Evolutionary conservation across 64 coral and sea anemone genomes (phyloP).

Genomic region (Astreopora myriophthalma): DNA sequence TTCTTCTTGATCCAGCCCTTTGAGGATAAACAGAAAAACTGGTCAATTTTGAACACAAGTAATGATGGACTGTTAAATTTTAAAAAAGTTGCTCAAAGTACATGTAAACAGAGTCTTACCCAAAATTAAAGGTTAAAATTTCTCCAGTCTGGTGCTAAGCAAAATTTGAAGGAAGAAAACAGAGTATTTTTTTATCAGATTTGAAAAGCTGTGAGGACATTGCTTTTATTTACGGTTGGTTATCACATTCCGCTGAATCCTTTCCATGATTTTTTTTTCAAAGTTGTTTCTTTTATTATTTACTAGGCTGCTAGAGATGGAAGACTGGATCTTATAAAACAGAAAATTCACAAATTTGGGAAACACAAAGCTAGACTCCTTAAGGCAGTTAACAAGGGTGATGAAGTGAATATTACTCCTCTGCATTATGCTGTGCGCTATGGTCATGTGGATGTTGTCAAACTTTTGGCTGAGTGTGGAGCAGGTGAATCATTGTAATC

Average conservation of each 20-base stretch:
- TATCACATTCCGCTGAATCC: not conserved
- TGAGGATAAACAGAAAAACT: no score
- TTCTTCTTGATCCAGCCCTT: no score
- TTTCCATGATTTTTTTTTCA: not conserved
- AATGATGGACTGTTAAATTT: no score
- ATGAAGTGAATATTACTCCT: conserved; percentile 78
- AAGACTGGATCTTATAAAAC: conserved; percentile 77
- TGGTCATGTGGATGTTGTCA: conserved; percentile 87
- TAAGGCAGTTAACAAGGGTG: conserved; percentile 68
- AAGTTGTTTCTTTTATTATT: not conserved
- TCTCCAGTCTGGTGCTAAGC: no score
- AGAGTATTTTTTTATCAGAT: no score
- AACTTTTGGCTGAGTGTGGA: conserved; percentile 72
- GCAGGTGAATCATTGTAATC: conserved; percentile 62
- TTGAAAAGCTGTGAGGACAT: no score
- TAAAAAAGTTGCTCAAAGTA: no score
- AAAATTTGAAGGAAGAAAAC: no score
- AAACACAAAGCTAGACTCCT: not conserved
- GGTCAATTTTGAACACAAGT: no score
- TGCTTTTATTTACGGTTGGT: no score
- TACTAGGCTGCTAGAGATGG: conserved; percentile 96
- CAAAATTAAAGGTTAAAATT: no score
- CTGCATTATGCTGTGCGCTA: conserved; percentile 97
- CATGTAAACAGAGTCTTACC: no score
- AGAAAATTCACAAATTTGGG: conserved; percentile 60